Evolutionary conservation across 1,140 invertebrate species (phyloP).

Genomic region (Leptinotarsa undecemlineata): DNA sequence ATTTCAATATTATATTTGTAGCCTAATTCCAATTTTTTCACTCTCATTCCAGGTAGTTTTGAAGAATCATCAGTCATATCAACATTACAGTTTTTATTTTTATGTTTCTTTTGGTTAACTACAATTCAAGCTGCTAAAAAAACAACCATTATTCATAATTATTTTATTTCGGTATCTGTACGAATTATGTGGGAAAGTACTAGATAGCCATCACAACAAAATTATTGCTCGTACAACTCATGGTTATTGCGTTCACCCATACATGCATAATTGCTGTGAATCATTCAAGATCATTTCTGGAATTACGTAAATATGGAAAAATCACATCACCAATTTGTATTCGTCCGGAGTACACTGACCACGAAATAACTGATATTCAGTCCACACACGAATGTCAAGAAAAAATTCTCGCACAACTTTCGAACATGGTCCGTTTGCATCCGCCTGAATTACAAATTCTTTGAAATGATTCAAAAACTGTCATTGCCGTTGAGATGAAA

Average conservation of each 20-base stretch:
- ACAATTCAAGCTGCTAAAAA: too few species aligned
- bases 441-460: constrained; percentile 27
- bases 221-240: too few species aligned
- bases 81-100: too few species aligned
- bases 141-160: too few species aligned
- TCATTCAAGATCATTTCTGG: neutral
- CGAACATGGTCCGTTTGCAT: constrained; percentile 15
- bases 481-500: constrained; percentile 25
- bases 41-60: too few species aligned
- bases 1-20: too few species aligned
- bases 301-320: constrained; percentile 9
- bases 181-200: too few species aligned
- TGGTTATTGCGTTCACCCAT: neutral
- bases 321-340: constrained; percentile 9
- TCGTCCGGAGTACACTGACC: constrained; percentile 10
- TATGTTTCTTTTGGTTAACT: too few species aligned
- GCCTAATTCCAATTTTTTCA: too few species aligned
- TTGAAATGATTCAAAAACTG: constrained; percentile 21
- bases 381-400: constrained; percentile 18
- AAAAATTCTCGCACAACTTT: constrained; percentile 12
- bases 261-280: neutral
- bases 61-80: too few species aligned
- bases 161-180: too few species aligned
- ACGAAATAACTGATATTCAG: constrained; percentile 11
- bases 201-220: too few species aligned